Percentiles rank a stretch among this genome's conserved stretches.
Conservation (phyloP, 2,888 invertebrate species). For the Cynaeus angustus region DNA sequence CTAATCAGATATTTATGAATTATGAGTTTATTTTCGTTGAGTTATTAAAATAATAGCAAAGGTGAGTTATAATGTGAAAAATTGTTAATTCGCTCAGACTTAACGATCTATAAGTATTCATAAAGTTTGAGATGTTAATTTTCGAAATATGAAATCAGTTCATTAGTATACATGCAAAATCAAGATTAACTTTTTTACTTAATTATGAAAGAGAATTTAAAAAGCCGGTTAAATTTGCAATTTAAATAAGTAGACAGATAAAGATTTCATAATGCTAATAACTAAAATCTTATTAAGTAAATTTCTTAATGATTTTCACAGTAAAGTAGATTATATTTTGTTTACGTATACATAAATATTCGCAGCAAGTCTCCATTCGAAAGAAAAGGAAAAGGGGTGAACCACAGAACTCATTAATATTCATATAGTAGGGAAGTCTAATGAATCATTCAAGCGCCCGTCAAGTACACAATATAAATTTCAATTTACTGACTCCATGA, state of each 20-base stretch:
- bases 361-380: constrained; percentile 7
- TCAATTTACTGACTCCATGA: constrained; percentile 62
- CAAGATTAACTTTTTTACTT: constrained; percentile 50
- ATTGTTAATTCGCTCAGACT: constrained; percentile 5
- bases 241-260: constrained; percentile 48
- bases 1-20: constrained; percentile 2
- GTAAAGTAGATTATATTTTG: constrained; percentile 43
- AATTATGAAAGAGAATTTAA: constrained; percentile 46
- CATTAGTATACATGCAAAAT: constrained; percentile 51
- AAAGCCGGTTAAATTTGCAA: constrained; percentile 48
- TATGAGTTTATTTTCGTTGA: not conserved
- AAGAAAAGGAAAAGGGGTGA: constrained; percentile 40
- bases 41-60: not conserved
- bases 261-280: constrained; percentile 48
- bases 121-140: constrained; percentile 49
- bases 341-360: constrained; percentile 48
- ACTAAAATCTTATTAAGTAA: constrained; percentile 44
- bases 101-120: constrained; percentile 40
- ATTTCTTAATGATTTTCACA: constrained; percentile 43
- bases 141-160: constrained; percentile 49
- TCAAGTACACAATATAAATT: constrained; percentile 65
- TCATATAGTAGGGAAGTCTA: constrained; percentile 54
- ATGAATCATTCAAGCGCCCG: constrained; percentile 63
- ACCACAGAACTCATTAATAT: constrained; percentile 52
- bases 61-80: constrained; percentile 31